Conservation (phyloP, 2,113 vertebrate species). For the Psilopogon haemacephalus region DNA sequence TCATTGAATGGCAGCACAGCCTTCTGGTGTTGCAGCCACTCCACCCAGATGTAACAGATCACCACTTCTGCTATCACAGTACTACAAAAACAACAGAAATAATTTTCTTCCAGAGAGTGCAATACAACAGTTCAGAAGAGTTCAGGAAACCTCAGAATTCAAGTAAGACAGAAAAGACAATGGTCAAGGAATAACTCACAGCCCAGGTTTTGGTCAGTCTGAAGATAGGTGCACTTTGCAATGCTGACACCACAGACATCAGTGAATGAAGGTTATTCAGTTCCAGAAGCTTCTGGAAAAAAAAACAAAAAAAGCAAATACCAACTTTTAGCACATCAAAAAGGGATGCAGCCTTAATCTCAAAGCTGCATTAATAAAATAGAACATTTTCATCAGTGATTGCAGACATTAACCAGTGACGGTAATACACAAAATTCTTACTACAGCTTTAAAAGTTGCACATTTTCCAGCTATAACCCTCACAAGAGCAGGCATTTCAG, state of each 20-base stretch:
- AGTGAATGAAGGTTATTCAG: constrained; percentile 95
- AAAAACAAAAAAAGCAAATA: background rate
- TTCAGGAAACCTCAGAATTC: background rate
- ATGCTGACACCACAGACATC: constrained; percentile 93
- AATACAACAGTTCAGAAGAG: background rate
- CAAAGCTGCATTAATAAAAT: background rate
- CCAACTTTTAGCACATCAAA: constrained; percentile 42
- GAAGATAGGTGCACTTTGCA: constrained; percentile 96
- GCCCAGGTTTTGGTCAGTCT: constrained; percentile 96
- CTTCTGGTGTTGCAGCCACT: too few species aligned
- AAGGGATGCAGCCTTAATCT: background rate
- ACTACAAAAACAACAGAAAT: background rate
- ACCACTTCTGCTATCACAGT: background rate
- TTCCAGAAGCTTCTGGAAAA: constrained; percentile 90
- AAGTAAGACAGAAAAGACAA: background rate
- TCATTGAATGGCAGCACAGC: too few species aligned
- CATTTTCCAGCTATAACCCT: background rate
- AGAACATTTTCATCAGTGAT: background rate
- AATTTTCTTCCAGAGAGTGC: background rate
- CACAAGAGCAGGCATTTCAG: background rate
- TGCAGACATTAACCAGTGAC: background rate
- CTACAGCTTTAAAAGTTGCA: background rate
- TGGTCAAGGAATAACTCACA: constrained; percentile 78
- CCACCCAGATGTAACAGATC: background rate
- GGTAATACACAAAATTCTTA: constrained; percentile 27